A percentile compares a stretch with the other conserved stretches of the same genome.
Conservation (phyloP, 2,888 invertebrate species). For the Chrysotoxum bicinctum region DNA sequence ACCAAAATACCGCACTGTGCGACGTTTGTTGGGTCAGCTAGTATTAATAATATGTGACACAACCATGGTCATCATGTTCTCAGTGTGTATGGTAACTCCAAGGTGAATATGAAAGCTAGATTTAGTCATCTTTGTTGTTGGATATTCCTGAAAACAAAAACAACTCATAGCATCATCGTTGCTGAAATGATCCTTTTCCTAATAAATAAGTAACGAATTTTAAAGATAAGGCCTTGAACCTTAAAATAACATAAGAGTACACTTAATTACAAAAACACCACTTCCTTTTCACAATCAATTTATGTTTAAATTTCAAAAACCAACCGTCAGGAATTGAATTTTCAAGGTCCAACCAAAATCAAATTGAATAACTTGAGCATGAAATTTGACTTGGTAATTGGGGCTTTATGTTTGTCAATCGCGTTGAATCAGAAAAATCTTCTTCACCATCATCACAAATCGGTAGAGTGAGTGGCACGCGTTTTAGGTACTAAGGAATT, state of each 20-base stretch:
- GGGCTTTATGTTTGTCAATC: constrained; percentile 48
- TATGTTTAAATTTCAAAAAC: constrained; percentile 3
- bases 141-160: no score
- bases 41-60: no score
- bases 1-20: no score
- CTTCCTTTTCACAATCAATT: not conserved
- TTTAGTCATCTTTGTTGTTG: no score
- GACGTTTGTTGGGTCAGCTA: no score
- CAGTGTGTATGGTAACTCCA: no score
- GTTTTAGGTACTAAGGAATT: constrained; percentile 6
- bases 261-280: not conserved
- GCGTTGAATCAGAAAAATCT: not conserved
- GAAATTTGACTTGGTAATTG: constrained; percentile 69
- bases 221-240: no score
- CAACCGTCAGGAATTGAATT: not conserved
- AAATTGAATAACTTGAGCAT: constrained; percentile 63
- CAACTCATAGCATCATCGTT: no score
- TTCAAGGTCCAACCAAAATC: constrained; percentile 31
- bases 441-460: constrained; percentile 4
- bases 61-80: no score
- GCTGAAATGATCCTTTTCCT: no score
- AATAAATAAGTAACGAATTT: no score
- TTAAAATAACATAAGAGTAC: not conserved
- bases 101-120: no score
- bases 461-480: constrained; percentile 14